Base-by-base conservation (phyloP, 2,888 invertebrate genomes). In the Rhopalosiphum nymphaeae region DNA sequence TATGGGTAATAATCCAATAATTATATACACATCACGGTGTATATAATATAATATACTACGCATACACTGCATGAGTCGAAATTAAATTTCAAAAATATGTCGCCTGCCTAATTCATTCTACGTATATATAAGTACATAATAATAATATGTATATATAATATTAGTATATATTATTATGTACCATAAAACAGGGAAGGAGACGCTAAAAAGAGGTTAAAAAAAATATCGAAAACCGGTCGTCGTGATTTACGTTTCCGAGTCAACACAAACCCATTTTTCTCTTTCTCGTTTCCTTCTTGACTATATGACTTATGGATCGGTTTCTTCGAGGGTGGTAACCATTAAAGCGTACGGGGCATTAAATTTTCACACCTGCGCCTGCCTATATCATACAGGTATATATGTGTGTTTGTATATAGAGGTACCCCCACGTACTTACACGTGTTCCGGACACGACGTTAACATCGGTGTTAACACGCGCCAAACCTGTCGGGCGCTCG, bases 381-480 rank as follows among this genome's bases (percentile, higher is more conserved):
- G 89, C 57, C 56, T 42, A 78, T 78, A 78, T 78, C 78, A 78
- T 78, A 36, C 36, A 78, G 21, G 57, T 86, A 90, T 57, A 21
- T 46, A 53, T 78, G 78, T 36, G 36, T 78, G 78, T 36, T 36
- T 78, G 36, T 78, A 36, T 78, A 21, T 78, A 78, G 13, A 7
- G 42, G n/a, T 91, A 94, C 90, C 94, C 94, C 94, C 94, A 94
- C 94, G 94, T 90, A 61, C 21, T 61, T 94, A 94, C 94, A 94
- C 91, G 90, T 94, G 94, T 94, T 94, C 56, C 67, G 86, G 86
- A 90, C 94, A 94, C 86, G 61, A 94, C 67, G 92, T 78, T 88
- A 90, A 94, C 94, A 94, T 94, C 53, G 90, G 94, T 91, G 94
- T 91, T 94, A 94, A 94, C 94, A 94, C 94, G 94, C 85, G 91